These are phyloP conservation scores for Drosophila emarginata DNA, from an alignment of 2,888 invertebrate genomes.

Conservation along the genomic window DNA sequence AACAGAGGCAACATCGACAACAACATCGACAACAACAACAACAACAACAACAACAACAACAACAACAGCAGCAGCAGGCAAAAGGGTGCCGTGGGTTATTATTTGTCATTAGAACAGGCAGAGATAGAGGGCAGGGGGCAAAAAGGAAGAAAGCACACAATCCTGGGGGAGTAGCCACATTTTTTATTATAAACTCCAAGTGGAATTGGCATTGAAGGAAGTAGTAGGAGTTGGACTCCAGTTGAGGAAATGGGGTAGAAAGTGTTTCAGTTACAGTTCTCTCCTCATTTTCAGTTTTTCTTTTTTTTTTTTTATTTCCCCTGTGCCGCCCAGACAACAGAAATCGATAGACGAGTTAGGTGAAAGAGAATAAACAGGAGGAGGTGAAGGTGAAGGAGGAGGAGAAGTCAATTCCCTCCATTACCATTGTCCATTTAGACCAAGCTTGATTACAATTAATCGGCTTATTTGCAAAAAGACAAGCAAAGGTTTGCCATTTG, in stretches of 20 bases:
- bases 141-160: neutral
- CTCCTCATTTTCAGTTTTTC: neutral
- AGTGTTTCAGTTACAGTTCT: conserved; percentile 65
- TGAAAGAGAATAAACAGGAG: conserved; percentile 6
- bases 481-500: conserved; percentile 42
- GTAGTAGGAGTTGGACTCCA: neutral
- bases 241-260: conserved; percentile 61
- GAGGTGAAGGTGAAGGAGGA: conserved; percentile 13
- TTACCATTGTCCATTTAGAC: conserved; percentile 36
- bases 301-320: conserved; percentile 47
- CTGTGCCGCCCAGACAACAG: conserved; percentile 53
- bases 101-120: conserved; percentile 68
- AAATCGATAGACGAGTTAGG: conserved; percentile 61
- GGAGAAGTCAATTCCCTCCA: conserved; percentile 25
- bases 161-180: conserved; percentile 13
- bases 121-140: conserved; percentile 18
- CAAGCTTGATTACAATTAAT: conserved; percentile 76
- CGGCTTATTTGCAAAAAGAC: conserved; percentile 69
- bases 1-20: neutral
- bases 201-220: conserved; percentile 16
- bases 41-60: conserved; percentile 1
- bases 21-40: conserved; percentile 5
- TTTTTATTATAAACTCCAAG: conserved; percentile 40
- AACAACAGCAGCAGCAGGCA: conserved; percentile 14
- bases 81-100: conserved; percentile 56